Percentiles rank a stretch among this genome's conserved stretches.
Conservation (phyloP, 2,113 vertebrate species). For the Lagopus leucura region DNA sequence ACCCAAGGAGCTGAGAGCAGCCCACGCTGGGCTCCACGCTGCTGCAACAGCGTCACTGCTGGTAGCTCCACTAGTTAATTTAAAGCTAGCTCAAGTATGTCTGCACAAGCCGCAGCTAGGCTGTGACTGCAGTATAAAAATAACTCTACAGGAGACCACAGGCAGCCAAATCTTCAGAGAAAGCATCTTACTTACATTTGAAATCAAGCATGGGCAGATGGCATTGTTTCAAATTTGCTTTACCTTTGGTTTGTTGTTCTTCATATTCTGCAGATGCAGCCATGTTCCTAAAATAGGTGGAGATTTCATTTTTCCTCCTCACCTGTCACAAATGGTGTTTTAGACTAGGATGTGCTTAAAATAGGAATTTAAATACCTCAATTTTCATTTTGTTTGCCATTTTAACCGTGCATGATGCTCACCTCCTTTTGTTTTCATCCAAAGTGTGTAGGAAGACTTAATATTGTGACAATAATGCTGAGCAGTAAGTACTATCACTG, state of each 20-base stretch:
- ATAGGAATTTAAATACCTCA: not conserved
- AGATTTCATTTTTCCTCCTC: not conserved
- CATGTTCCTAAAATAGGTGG: not conserved
- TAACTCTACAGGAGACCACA: constrained; percentile 38
- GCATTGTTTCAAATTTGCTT: not conserved
- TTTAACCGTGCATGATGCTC: not conserved
- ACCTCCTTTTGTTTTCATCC: not conserved
- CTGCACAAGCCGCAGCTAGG: constrained; percentile 8
- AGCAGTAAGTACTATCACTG: not conserved
- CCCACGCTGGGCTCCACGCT: not conserved
- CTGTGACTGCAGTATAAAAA: constrained; percentile 29
- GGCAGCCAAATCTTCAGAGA: not conserved
- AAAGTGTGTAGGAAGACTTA: constrained; percentile 2
- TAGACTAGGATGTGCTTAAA: not conserved
- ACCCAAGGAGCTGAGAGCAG: not conserved
- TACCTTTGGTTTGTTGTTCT: constrained; percentile 23
- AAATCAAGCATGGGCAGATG: not conserved
- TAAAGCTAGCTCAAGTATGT: constrained; percentile 37
- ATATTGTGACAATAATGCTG: not conserved
- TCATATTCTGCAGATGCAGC: not conserved
- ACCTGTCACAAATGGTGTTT: not conserved
- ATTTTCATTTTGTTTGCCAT: not conserved
- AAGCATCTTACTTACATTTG: constrained; percentile 33
- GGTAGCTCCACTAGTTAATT: not conserved
- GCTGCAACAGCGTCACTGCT: not conserved